A percentile compares a stretch with the other conserved stretches of the same genome.
Evolutionary conservation across 2,113 vertebrate species (phyloP).

Genomic region (Etia nguti): DNA sequence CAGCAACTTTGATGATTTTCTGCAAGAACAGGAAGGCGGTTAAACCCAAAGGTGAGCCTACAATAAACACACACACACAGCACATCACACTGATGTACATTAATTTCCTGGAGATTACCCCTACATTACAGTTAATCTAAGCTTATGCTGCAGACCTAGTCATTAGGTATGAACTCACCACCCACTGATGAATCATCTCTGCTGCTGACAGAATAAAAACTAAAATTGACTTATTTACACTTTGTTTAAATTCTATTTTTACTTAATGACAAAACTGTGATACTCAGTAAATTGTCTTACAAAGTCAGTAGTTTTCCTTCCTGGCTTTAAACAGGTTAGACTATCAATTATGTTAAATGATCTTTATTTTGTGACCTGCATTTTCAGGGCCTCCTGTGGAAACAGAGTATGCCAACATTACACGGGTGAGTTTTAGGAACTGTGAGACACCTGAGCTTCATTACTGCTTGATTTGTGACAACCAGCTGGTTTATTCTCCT

Average conservation of each 20-base stretch:
- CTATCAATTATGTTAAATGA: not conserved
- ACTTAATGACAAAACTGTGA: rapidly evolving
- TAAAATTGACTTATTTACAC: rapidly evolving
- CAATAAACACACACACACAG: rapidly evolving
- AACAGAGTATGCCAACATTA: not conserved
- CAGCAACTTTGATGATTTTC: not conserved
- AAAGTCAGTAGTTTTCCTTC: rapidly evolving
- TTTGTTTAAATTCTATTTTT: not conserved
- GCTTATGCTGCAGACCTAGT: rapidly evolving
- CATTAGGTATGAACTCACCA: rapidly evolving
- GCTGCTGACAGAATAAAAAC: not conserved
- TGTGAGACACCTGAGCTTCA: rapidly evolving
- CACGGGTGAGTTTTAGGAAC: not conserved
- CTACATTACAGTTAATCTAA: rapidly evolving
- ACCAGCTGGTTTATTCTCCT: not conserved
- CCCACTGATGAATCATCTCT: not conserved
- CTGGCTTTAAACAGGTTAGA: not conserved
- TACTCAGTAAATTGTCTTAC: rapidly evolving
- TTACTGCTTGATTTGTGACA: rapidly evolving
- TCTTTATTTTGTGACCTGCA: rapidly evolving
- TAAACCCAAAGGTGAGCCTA: not conserved
- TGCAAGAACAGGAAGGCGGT: not conserved
- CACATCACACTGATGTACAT: not conserved
- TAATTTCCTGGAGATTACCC: not conserved
- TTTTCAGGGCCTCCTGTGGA: not conserved